Base-by-base conservation (phyloP, 2,797 vertebrate species). In the Mycteria americana region DNA sequence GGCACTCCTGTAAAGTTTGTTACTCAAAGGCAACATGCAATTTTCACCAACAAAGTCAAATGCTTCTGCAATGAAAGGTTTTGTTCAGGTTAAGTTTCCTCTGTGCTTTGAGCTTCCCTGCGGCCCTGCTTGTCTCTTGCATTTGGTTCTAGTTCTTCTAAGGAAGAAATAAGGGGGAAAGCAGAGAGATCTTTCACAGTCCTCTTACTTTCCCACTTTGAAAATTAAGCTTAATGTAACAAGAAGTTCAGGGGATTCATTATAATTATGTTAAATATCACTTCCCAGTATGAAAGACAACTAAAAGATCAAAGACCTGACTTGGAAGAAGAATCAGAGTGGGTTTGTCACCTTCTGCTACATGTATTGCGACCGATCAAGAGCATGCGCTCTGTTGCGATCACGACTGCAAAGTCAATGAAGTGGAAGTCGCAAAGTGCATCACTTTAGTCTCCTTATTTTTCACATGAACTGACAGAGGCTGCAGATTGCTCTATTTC, bases 331-430 rank as follows among this genome's bases (percentile, higher is more conserved):
- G 46, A 70, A 37, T 9, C 1, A 4, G 30, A 48, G 31, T 4
- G 45, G 16, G 25, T 73, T 33, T 76, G 54, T 31, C 33, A 15
- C 21, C 28, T 11, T 37, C 46, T 39, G 59, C 22, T 35, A 8
- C 7, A 3, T 0, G 1, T 13, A 18, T 31, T 25, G 51, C 0
- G 1, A 18, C 24, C 0, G 0, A 10, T 6, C 14, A 64, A 79
- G 31, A 77, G 60, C 54, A 45, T 25, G 4, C 3, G 0, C 37
- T 22, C 30, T 15, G 18, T 5, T 43, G 67, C 11, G 1, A 45
- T 57, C 46, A 19, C 0, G 0, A 18, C 15, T 54, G 54, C 27
- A 35, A 45, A 39, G 57, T 30, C 62, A 43, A 6, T 0, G 7
- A 60, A 41, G 19, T 7, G 9, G 31, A n/a, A 60, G n/a, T 27